phyloP scores from a whole-genome alignment of 2,797 vertebrate genomes.

The Pangasius larnaudii region DNA sequence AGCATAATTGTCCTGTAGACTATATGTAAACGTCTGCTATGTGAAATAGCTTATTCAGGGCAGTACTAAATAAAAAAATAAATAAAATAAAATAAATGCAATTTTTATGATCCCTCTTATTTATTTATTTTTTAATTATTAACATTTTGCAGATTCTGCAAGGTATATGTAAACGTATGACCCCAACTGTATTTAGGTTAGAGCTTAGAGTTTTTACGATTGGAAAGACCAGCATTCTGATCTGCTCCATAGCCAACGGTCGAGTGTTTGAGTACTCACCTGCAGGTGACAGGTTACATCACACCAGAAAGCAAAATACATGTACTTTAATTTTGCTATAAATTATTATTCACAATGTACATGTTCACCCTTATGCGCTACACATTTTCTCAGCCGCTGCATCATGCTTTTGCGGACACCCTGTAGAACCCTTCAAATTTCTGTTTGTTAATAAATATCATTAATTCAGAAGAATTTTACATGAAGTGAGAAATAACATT shows the following conservation, averaged over 20 bases:
- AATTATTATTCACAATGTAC: background rate
- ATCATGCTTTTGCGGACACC: background rate
- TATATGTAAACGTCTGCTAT: no score
- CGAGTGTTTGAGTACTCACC: constrained; percentile 35
- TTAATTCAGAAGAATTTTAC: background rate
- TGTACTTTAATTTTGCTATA: background rate
- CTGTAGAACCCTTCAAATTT: background rate
- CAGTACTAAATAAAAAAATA: no score
- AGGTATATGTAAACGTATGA: no score
- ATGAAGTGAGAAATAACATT: background rate
- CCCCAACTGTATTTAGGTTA: background rate
- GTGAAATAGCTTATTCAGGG: no score
- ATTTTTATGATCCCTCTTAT: no score
- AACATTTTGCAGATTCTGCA: no score
- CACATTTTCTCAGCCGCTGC: background rate
- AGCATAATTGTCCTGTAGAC: no score
- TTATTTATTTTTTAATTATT: no score
- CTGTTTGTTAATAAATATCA: background rate
- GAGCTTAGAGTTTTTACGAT: background rate
- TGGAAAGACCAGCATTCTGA: background rate
- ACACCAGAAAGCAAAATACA: background rate
- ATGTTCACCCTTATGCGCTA: background rate
- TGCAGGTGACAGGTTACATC: constrained; percentile 36
- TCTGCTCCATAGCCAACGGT: constrained; percentile 14
- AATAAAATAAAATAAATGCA: no score